Percentiles rank a stretch among this genome's conserved stretches.
These are phyloP conservation scores for Passer domesticus DNA, from an alignment of 2,113 vertebrate genomes.

Conservation along the genomic window DNA sequence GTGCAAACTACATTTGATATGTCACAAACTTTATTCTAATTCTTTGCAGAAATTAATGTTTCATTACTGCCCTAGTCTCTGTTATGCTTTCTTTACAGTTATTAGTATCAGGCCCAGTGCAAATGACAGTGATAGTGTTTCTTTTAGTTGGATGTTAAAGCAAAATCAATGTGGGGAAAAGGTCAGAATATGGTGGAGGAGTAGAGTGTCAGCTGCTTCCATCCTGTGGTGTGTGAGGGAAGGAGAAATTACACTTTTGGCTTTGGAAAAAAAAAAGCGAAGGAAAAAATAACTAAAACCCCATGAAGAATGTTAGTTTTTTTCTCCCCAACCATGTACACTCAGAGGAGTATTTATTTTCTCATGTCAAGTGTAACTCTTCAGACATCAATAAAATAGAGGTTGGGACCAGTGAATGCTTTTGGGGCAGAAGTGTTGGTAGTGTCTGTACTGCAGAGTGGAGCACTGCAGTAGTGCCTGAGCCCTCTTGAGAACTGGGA, in stretches of 20 bases:
- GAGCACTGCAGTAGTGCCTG: background rate
- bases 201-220: background rate
- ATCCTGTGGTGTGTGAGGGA: background rate
- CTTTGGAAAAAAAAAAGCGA: background rate
- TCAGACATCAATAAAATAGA: background rate
- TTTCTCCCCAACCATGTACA: rapidly evolving
- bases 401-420: background rate
- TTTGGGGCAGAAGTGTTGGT: rapidly evolving
- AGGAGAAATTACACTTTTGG: background rate
- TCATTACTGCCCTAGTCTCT: background rate
- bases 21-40: background rate
- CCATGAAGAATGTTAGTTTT: background rate
- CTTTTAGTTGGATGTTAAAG: background rate
- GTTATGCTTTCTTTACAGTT: background rate
- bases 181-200: background rate
- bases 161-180: background rate
- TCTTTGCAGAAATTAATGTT: background rate
- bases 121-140: background rate
- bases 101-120: background rate
- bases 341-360: background rate
- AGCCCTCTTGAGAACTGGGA: background rate
- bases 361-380: background rate
- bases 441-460: rapidly evolving
- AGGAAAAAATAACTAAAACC: background rate
- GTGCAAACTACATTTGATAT: background rate